Base-by-base conservation (phyloP, 2,888 invertebrate genomes). In the Magallana nippona region DNA sequence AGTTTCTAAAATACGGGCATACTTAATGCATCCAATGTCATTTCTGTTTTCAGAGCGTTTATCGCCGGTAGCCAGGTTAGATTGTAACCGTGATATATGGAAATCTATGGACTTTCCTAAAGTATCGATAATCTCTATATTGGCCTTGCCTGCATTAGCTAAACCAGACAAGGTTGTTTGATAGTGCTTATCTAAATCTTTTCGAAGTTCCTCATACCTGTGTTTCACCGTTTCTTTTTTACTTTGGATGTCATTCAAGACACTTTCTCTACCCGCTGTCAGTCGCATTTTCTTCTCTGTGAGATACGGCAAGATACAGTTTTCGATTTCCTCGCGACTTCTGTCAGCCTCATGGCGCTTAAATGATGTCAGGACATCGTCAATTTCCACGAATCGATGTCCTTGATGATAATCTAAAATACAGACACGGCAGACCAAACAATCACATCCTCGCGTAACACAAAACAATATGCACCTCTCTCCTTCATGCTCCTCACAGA, bases 321-420 rank as follows among this genome's bases (percentile, higher is more conserved):
- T 57, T 27, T 80, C 80, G 55, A 80, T 80, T 58, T 80, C 80
- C 15, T 80, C 80, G n/a, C 80, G 56, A 57, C 56, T 58, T 58
- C 80, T 80, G 17, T 80, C 32, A 17, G 80, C 80, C 19, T 80
- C 80, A 8, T 57, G 58, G 17, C 58, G 56, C 13, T 80, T 80
- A 27, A 56, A 80, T n/a, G 56, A 56, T 11, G 58, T 58, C 13
- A 80, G 58, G 15, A 58, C 58, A 27, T 80, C 80, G n/a, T 80
- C 80, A 19, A 80, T 80, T 22, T 57, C 32, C 19, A 80, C 80
- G 60, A 80, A 80, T 10, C 80, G 55, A n/a, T 80, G 80, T 56
- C 80, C 80, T 27, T 56, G 80, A 80, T 80, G 80, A 58, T 80
- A 80, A 17, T 80, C 80, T 27, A 57, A 56, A 22, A 80, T 80